phyloP scores from a whole-genome alignment of 2,797 vertebrate genomes.

The Podarcis siculus region DNA sequence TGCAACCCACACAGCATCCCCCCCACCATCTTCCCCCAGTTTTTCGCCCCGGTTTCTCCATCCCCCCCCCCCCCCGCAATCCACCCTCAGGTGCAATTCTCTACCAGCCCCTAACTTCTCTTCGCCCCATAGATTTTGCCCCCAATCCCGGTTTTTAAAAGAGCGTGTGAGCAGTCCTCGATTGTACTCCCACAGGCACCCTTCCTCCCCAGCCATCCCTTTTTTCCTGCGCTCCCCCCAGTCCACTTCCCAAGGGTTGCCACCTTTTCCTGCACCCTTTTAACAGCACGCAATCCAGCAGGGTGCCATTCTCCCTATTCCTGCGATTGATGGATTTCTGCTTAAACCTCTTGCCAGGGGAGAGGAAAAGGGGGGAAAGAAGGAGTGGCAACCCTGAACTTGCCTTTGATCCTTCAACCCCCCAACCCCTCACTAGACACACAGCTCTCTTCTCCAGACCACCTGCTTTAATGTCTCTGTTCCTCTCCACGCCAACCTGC shows the following conservation, averaged over 20 bases:
- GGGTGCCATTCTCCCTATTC: not conserved
- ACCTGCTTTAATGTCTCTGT: not conserved
- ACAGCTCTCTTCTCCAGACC: too few relatives aligned
- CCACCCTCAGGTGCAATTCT: not conserved
- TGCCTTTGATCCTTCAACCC: not conserved
- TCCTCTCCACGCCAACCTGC: not conserved
- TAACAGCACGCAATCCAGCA: not conserved
- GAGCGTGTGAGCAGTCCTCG: not conserved
- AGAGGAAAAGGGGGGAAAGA: not conserved
- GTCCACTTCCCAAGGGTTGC: not conserved
- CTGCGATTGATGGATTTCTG: not conserved
- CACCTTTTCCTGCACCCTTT: not conserved
- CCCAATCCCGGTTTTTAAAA: slow-evolving; percentile 5
- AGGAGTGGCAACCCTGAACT: not conserved
- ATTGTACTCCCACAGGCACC: not conserved
- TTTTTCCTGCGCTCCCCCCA: too few relatives aligned
- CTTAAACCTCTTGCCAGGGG: not conserved
- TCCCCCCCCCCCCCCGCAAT: too few relatives aligned
- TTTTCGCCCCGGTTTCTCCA: not conserved
- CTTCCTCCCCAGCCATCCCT: not conserved
- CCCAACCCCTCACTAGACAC: not conserved
- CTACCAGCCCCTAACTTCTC: not conserved
- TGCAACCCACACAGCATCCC: too few relatives aligned
- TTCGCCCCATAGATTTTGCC: not conserved
- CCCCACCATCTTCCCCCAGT: too few relatives aligned